These are phyloP conservation scores for Brachionus asplanchnoidis DNA, from an alignment of 1,140 invertebrate species.

Conservation along the genomic window DNA sequence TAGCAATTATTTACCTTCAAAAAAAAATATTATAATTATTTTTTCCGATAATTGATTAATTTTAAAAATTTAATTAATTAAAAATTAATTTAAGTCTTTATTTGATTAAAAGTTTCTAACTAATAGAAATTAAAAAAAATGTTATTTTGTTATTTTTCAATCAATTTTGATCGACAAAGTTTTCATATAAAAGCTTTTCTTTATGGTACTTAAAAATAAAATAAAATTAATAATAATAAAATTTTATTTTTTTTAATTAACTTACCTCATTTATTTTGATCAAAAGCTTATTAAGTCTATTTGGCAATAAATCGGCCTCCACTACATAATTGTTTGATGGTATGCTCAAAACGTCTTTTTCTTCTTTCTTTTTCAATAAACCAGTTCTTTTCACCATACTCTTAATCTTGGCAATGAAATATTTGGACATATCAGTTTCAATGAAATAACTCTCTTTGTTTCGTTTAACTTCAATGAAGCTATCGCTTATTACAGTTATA, in stretches of 20 bases:
- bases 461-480: constrained; percentile 45
- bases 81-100: too few species aligned
- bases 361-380: neutral
- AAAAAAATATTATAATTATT: too few species aligned
- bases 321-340: neutral
- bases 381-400: neutral
- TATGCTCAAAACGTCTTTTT: neutral
- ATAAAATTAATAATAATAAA: neutral
- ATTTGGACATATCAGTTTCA: constrained; percentile 34
- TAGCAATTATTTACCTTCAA: too few species aligned
- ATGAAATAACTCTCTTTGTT: neutral
- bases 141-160: neutral
- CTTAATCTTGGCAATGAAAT: constrained; percentile 8
- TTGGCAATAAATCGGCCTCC: neutral
- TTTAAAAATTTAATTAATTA: too few species aligned
- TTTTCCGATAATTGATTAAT: too few species aligned
- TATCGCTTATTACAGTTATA: constrained; percentile 46
- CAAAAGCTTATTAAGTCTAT: neutral
- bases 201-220: neutral
- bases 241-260: neutral
- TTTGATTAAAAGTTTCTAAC: too few species aligned
- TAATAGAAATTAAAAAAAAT: neutral
- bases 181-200: neutral
- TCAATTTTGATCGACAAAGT: neutral
- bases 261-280: neutral